Base-by-base conservation (phyloP, 2,888 invertebrate species). In the Eristalinus aeneus region DNA sequence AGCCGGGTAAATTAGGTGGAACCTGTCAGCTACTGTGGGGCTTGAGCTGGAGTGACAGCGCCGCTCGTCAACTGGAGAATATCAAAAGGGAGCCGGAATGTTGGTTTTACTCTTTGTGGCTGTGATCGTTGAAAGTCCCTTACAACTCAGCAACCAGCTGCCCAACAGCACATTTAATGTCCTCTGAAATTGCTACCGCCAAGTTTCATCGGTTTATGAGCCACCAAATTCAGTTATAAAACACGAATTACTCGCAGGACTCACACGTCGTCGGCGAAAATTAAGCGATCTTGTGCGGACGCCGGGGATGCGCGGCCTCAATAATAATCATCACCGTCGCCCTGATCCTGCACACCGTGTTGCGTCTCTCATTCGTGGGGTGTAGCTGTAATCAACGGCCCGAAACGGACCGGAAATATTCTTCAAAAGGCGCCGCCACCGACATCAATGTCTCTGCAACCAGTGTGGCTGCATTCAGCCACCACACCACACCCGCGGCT, bases 401-500 rank as follows among this genome's bases (percentile, higher is more conserved):
- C 67, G 34, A 74, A 77, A 61, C 86, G 77, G 77, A 86, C 86
- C 86, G 86, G 86, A 86, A 86, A 86, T 86, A 82, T 74, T 86
- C 65, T 71, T 82, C 82, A 86, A 86, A 86, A 34, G 77, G 71
- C 61, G 72, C 79, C 79, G 76, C 63, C 78, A 64, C 58, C 58
- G 53, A 60, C 81, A 78, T 68, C 72, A 73, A 27, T 61, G 58
- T 32, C 61, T 68, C 72, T 27, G 27, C 27, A 71, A 61, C 71
- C 53, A 36, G 22, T 53, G 83, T 36, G 78, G 69, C 80, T 72
- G 76, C 39, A 72, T 80, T 71, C 27, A 27, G 27, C 27, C 27
- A 16, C 58, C 58, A 56, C 56, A 27, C 56, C 56, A 23, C 23
- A 10, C 11, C 56, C 23, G 56, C 3, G 58, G 64, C 74, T 71